Evolutionary conservation across 1,140 invertebrate species (phyloP).

Genomic region (Manduca sexta): DNA sequence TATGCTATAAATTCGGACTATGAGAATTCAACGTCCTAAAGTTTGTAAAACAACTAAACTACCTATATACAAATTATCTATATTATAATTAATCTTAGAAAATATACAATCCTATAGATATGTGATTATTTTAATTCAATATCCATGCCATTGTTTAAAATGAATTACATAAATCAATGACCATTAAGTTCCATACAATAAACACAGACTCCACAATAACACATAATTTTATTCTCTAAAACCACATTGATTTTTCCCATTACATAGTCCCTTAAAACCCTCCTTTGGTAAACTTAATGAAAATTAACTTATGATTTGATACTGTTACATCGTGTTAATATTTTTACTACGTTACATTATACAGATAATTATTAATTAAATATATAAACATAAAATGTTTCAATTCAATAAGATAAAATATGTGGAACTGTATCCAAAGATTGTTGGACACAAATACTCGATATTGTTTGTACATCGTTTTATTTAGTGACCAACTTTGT

Average conservation of each 20-base stretch:
- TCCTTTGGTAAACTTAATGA: constrained; percentile 15
- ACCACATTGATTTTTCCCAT: not conserved
- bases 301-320: constrained; percentile 13
- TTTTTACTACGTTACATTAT: constrained; percentile 11
- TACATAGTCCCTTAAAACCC: too few species aligned
- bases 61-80: not conserved
- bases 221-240: not conserved
- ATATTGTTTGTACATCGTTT: constrained; percentile 3
- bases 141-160: not conserved
- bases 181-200: constrained; percentile 8
- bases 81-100: not conserved
- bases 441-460: constrained; percentile 3
- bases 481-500: too few species aligned
- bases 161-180: constrained; percentile 3
- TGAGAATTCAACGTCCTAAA: too few species aligned
- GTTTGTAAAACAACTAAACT: too few species aligned
- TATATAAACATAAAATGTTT: not conserved
- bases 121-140: not conserved
- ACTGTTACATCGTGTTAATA: constrained; percentile 20
- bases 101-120: too few species aligned
- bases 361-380: not conserved
- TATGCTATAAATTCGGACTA: too few species aligned
- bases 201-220: not conserved
- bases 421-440: not conserved
- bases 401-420: not conserved